Percentiles rank a stretch among this genome's conserved stretches.
phyloP scores from a whole-genome alignment of 2,888 invertebrate species.

The Rhagium mordax region DNA sequence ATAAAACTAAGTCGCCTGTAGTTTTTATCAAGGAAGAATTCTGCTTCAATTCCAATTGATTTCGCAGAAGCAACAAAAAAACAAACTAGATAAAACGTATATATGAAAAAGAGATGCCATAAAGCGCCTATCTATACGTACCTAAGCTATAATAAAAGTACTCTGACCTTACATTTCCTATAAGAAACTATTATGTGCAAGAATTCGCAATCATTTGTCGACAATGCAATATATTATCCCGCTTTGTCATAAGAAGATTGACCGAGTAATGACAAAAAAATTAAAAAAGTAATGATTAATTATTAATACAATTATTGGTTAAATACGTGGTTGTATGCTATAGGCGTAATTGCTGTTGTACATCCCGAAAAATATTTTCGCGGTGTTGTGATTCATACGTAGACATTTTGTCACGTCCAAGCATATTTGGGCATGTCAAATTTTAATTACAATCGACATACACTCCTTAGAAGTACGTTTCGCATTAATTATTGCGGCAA shows the following conservation, averaged over 20 bases:
- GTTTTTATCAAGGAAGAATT: not conserved
- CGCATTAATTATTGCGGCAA: not conserved
- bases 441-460: conserved; percentile 11
- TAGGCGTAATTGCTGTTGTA: not conserved
- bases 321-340: not conserved
- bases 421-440: not conserved
- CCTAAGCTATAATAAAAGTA: conserved; percentile 16
- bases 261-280: not conserved
- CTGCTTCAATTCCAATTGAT: not conserved
- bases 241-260: conserved; percentile 1
- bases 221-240: conserved; percentile 7
- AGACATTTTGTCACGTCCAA: not conserved
- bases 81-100: not conserved
- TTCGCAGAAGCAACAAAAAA: not conserved
- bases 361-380: not conserved
- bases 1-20: not conserved
- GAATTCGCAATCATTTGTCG: conserved; percentile 24
- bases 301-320: not conserved
- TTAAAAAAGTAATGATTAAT: not conserved
- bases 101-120: conserved; percentile 12
- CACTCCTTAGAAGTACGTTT: not conserved
- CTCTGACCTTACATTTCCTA: conserved; percentile 20
- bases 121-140: not conserved
- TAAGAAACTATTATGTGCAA: conserved; percentile 24
- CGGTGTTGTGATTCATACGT: not conserved